phyloP scores from a whole-genome alignment of 1,140 invertebrate species.

The Ruditapes philippinarum region DNA sequence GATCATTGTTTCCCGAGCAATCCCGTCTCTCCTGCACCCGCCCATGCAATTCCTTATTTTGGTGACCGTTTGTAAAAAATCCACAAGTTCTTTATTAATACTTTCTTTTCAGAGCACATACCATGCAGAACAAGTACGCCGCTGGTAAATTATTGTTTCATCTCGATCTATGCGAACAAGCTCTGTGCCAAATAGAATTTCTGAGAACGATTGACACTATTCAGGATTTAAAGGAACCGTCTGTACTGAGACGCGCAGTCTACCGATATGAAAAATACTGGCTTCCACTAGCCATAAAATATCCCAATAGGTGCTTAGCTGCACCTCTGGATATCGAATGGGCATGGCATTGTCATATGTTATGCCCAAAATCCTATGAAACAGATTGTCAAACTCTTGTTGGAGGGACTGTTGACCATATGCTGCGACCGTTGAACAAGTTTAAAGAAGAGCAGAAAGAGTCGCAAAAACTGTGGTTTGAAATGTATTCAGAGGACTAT shows the following conservation, averaged over 20 bases:
- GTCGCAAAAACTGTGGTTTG: slow-evolving; percentile 65
- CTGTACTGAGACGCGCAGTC: background rate
- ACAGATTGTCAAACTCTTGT: slow-evolving; percentile 85
- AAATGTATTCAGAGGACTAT: slow-evolving; percentile 67
- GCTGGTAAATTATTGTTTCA: background rate
- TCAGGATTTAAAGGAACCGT: background rate
- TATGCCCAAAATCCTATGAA: slow-evolving; percentile 84
- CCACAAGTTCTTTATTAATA: too few relatives aligned
- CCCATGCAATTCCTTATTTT: too few relatives aligned
- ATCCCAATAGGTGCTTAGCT: too few relatives aligned
- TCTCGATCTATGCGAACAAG: background rate
- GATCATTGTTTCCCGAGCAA: too few relatives aligned
- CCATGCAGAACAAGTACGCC: background rate
- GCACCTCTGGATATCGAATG: slow-evolving; percentile 87
- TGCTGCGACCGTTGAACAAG: slow-evolving; percentile 66
- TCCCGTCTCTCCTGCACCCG: too few relatives aligned
- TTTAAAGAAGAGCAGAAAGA: slow-evolving; percentile 1
- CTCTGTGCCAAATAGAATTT: slow-evolving; percentile 7
- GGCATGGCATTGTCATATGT: slow-evolving; percentile 87
- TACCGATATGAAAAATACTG: slow-evolving; percentile 54
- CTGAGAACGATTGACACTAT: slow-evolving; percentile 5
- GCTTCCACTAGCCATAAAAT: too few relatives aligned
- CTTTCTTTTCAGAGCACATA: too few relatives aligned
- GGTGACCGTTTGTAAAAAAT: too few relatives aligned
- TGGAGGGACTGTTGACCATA: slow-evolving; percentile 84